Evolutionary conservation across 2,888 invertebrate species (phyloP), one percentile per base, ranked within the genome.

Genomic region (Punctoribates punctum): DNA sequence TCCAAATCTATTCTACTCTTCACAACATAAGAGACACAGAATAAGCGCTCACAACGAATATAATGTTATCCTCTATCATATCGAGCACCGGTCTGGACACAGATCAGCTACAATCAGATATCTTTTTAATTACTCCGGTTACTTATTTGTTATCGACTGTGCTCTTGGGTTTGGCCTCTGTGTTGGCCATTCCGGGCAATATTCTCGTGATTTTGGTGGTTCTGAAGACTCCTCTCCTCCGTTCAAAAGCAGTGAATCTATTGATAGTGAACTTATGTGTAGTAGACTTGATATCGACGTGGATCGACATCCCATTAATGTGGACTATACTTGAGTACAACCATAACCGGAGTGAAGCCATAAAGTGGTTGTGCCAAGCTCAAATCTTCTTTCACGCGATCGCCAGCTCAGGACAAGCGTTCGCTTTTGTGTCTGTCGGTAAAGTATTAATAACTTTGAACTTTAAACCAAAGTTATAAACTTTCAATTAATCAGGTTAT

Each of bases 191-290:
- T 23, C 77, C 74, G 1, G 51, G 74, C 13, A 77, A 77, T 42
- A 46, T 77, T 34, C 73, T 77, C 17, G 74, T 77, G 15, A 73
- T 77, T 17, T 27, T 60, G 48, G 70, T 74, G 17, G 74, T 77
- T 1, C 17, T 77, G 3, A 74, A 67, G 23, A 77, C 73, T 34
- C 77, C 77, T 23, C 25, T 51, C 15, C 29, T 77, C 2, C 77
- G 77, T 4, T 62, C 62, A 13, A 73, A 74, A 34, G 65, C 74
- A 15, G 74, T 74, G 4, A 77, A 77, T 42, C 20, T 77, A 74
- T 51, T 77, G 51, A 77, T 77, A 23, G 77, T 77, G 1, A 77
- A 77, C 51, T 65, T 77, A 29, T 77, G 77, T 62, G 48, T 77
- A 13, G 17, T 62, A 25, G 77, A 77, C 29, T 46, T 77, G 65